A percentile compares a stretch with the other conserved stretches of the same genome.
These are phyloP conservation scores for Semaprochilodus insignis DNA, from an alignment of 2,797 vertebrate genomes.

Conservation along the genomic window DNA sequence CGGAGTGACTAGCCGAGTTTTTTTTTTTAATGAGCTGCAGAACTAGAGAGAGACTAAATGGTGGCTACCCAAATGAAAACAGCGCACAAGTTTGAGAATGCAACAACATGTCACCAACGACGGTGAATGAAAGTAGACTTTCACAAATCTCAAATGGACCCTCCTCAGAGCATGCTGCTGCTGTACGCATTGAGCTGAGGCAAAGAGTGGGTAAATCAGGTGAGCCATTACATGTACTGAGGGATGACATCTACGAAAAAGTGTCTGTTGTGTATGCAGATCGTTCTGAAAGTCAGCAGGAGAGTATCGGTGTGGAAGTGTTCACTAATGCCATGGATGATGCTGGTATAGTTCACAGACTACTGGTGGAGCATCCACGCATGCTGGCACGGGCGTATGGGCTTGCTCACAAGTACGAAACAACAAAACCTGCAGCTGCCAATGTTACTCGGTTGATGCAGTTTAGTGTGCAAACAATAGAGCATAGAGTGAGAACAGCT, in stretches of 20 bases:
- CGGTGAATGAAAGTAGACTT: too few relatives aligned
- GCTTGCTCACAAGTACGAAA: constrained; percentile 44
- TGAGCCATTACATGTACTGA: constrained; percentile 49
- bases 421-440: constrained; percentile 20
- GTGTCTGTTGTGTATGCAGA: background rate
- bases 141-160: too few relatives aligned
- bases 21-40: too few relatives aligned
- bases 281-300: constrained; percentile 47
- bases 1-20: too few relatives aligned
- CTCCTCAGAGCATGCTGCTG: too few relatives aligned
- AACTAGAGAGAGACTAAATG: too few relatives aligned
- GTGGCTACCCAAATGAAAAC: too few relatives aligned
- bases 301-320: constrained; percentile 49
- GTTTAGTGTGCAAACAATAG: background rate
- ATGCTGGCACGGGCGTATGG: constrained; percentile 54
- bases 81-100: too few relatives aligned
- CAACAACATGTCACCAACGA: too few relatives aligned
- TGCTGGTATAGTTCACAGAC: constrained; percentile 42
- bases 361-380: constrained; percentile 26
- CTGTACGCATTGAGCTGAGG: too few relatives aligned
- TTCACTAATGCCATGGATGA: constrained; percentile 50
- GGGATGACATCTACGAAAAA: background rate
- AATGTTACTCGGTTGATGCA: constrained; percentile 47
- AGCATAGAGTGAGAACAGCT: constrained; percentile 13
- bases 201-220: background rate